Conservation (phyloP, 2,888 invertebrate genomes). For the Eupithecia exiguata region DNA sequence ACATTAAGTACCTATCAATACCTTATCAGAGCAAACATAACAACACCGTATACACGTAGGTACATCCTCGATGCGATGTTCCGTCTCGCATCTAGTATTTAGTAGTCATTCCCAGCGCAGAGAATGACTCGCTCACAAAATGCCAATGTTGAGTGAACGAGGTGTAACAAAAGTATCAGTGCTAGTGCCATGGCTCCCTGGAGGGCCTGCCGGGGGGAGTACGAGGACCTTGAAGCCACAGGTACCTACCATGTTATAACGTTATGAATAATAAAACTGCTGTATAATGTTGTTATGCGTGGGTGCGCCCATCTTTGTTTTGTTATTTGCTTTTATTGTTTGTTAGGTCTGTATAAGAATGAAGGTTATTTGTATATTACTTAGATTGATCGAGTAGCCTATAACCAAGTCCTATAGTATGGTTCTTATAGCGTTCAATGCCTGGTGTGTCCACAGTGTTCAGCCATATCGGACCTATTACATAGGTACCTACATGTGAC, state of each 20-base stretch:
- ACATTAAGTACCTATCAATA: slow-evolving; percentile 1
- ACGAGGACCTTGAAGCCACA: slow-evolving; percentile 51
- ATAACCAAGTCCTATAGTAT: background rate
- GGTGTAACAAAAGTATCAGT: slow-evolving; percentile 21
- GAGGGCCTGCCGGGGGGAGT: slow-evolving; percentile 39
- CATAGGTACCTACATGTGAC: too few species aligned
- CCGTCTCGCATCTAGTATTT: slow-evolving; percentile 8
- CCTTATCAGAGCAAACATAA: slow-evolving; percentile 15
- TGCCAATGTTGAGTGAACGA: slow-evolving; percentile 21
- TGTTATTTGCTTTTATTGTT: background rate
- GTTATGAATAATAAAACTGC: background rate
- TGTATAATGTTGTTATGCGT: background rate
- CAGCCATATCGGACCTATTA: background rate
- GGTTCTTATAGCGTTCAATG: background rate
- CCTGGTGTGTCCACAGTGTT: background rate
- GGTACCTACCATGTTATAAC: slow-evolving; percentile 35
- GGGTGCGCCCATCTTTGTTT: background rate
- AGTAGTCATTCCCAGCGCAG: slow-evolving; percentile 17
- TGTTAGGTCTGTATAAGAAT: background rate
- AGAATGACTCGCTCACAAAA: slow-evolving; percentile 19
- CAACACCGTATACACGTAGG: background rate
- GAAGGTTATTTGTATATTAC: background rate
- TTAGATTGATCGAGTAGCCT: background rate
- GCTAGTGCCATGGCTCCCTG: slow-evolving; percentile 25
- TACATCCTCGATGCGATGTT: background rate